phyloP scores from a whole-genome alignment of 2,797 vertebrate species.

The Halcyon smyrnensis region DNA sequence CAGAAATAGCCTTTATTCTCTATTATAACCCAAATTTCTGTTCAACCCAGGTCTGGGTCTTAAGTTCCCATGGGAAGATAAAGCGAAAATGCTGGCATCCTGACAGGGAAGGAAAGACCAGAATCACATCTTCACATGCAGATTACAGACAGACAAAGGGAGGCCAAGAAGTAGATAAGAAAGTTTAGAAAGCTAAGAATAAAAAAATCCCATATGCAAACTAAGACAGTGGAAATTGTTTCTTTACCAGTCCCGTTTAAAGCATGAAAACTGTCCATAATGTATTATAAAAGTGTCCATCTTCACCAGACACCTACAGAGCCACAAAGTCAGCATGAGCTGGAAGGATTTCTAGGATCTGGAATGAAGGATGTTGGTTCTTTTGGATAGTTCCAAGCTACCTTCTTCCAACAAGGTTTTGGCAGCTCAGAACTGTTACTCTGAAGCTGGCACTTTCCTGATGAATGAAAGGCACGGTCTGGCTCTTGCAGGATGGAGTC shows the following conservation, averaged over 20 bases:
- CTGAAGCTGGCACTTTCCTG: conserved; percentile 1
- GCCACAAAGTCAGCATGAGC: not conserved
- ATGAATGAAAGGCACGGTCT: conserved; percentile 41
- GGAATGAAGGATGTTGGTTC: not conserved
- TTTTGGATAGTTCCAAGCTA: conserved; percentile 1
- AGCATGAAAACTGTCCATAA: not conserved
- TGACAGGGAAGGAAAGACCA: not conserved
- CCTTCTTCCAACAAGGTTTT: conserved; percentile 43
- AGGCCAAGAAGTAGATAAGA: not conserved
- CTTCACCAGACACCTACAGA: not conserved
- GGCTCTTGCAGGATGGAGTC: conserved; percentile 20
- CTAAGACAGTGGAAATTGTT: not conserved
- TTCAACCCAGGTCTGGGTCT: not conserved
- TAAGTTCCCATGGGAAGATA: not conserved
- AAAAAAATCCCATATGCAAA: not conserved
- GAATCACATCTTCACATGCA: not conserved
- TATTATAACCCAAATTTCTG: not conserved
- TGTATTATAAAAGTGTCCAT: not conserved
- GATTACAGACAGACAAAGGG: not conserved
- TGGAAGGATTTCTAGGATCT: conserved; percentile 8
- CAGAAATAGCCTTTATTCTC: not conserved
- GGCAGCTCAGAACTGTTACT: conserved; percentile 29
- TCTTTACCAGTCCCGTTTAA: not conserved
- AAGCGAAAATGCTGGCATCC: not conserved
- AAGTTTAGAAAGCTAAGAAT: not conserved